Conservation (phyloP, 2,797 vertebrate species). For the Channa striata region DNA sequence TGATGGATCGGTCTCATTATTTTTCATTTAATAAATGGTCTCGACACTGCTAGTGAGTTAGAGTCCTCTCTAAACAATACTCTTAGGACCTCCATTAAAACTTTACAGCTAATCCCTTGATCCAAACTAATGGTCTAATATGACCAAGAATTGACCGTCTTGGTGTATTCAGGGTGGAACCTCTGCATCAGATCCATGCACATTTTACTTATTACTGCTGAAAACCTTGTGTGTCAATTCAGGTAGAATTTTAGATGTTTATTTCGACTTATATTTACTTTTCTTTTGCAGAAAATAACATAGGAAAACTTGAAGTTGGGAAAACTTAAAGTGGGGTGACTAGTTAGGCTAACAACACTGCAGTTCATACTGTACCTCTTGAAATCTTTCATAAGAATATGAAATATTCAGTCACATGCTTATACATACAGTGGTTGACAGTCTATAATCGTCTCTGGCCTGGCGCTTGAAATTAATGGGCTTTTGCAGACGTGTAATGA, state of each 20-base stretch:
- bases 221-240: background rate
- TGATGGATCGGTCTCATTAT: background rate
- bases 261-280: background rate
- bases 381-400: slow-evolving; percentile 7
- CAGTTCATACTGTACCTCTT: background rate
- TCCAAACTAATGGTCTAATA: slow-evolving; percentile 9
- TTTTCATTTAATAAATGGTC: background rate
- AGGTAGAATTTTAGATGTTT: background rate
- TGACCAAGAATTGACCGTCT: background rate
- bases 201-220: background rate
- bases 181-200: background rate
- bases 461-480: slow-evolving; percentile 26
- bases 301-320: background rate
- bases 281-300: background rate
- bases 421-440: slow-evolving; percentile 6
- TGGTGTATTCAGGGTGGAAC: background rate
- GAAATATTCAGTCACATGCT: slow-evolving; percentile 25
- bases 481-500: slow-evolving; percentile 23
- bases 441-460: slow-evolving; percentile 27
- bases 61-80: background rate
- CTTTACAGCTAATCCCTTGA: slow-evolving; percentile 1
- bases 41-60: background rate
- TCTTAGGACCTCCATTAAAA: background rate
- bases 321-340: background rate
- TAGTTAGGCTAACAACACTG: background rate